Conservation (phyloP, 2,797 vertebrate genomes). For the Adelosebastes latens region DNA sequence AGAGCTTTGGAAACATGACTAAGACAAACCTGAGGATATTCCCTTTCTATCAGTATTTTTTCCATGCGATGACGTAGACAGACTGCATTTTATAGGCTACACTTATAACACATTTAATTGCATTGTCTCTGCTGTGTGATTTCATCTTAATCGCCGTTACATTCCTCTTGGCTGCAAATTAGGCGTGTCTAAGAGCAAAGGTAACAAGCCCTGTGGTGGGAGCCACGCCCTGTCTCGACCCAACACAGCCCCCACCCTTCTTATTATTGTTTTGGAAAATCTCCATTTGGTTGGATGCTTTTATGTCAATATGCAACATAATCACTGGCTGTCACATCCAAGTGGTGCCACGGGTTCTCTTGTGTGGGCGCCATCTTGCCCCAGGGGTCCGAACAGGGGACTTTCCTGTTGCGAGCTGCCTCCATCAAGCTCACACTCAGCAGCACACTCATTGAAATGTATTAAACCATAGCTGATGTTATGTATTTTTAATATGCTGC, state of each 20-base stretch:
- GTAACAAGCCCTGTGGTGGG: conserved; percentile 51
- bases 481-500: conserved; percentile 49
- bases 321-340: conserved; percentile 56
- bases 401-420: conserved; percentile 50
- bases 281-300: conserved; percentile 49
- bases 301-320: conserved; percentile 55
- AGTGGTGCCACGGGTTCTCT: conserved; percentile 54
- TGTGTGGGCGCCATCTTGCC: conserved; percentile 52
- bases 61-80: conserved; percentile 71
- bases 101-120: conserved; percentile 73
- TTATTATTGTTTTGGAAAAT: conserved; percentile 63
- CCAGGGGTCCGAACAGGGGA: conserved; percentile 43
- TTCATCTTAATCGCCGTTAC: conserved; percentile 58
- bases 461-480: conserved; percentile 41
- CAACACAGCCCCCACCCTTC: conserved; percentile 43
- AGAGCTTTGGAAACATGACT: conserved; percentile 24
- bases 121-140: conserved; percentile 64
- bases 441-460: conserved; percentile 35
- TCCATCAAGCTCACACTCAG: conserved; percentile 35
- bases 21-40: conserved; percentile 53
- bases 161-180: conserved; percentile 65
- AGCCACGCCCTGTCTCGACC: conserved; percentile 57
- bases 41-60: conserved; percentile 76
- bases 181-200: conserved; percentile 62
- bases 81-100: conserved; percentile 65